Conservation (phyloP, 2,113 vertebrate genomes). For the Anolis sagrei region DNA sequence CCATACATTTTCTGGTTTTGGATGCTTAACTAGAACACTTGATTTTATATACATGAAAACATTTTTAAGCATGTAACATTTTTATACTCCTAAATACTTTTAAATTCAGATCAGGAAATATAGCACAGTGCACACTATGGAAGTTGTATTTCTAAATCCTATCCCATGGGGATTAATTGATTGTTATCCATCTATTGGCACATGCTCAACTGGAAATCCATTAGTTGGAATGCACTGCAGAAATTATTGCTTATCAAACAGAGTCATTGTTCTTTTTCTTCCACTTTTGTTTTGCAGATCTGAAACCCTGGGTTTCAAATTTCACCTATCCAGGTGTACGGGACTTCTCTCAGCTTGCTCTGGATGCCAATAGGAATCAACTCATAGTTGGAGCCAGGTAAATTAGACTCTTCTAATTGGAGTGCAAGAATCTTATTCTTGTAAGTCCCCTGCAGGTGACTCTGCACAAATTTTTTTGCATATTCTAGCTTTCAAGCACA, state of each 20-base stretch:
- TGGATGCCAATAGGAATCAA: slow-evolving; percentile 95
- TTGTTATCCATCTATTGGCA: slow-evolving; percentile 53
- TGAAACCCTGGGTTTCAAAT: slow-evolving; percentile 92
- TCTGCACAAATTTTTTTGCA: slow-evolving; percentile 26
- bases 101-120: no score
- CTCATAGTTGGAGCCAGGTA: slow-evolving; percentile 98
- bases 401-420: slow-evolving; percentile 65
- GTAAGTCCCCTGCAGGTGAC: slow-evolving; percentile 32
- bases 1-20: no score
- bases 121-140: no score
- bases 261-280: slow-evolving; percentile 59
- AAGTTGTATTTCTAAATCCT: no score
- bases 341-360: slow-evolving; percentile 95
- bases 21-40: no score
- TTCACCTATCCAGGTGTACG: slow-evolving; percentile 89
- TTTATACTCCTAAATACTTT: no score
- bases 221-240: slow-evolving; percentile 38
- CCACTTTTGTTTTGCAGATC: slow-evolving; percentile 76
- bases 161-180: slow-evolving; percentile 22
- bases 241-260: slow-evolving; percentile 47
- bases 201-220: slow-evolving; percentile 37
- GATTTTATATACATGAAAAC: no score
- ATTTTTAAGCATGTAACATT: no score
- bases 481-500: slow-evolving; percentile 39
- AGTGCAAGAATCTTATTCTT: slow-evolving; percentile 22